Evolutionary conservation across 2,797 vertebrate genomes (phyloP).

Genomic region (Borostomias antarcticus): DNA sequence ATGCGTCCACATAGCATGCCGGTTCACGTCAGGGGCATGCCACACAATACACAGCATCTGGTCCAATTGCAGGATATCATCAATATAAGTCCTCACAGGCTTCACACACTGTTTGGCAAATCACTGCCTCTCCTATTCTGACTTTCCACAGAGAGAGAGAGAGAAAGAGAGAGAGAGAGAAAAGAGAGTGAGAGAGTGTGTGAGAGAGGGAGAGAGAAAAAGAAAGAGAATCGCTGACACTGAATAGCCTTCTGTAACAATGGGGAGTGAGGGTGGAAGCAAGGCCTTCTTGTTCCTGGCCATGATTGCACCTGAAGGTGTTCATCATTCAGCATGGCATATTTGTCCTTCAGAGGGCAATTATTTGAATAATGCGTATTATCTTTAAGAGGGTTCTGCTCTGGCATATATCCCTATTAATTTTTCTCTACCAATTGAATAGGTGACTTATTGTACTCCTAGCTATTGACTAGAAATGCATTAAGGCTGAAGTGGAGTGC

Average conservation of each 20-base stretch:
- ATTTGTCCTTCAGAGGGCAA: constrained; percentile 76
- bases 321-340: constrained; percentile 62
- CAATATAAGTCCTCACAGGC: constrained; percentile 22
- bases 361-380: constrained; percentile 72
- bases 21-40: constrained; percentile 43
- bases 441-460: constrained; percentile 56
- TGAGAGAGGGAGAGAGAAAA: background rate
- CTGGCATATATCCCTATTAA: constrained; percentile 31
- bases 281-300: constrained; percentile 29
- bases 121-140: constrained; percentile 38
- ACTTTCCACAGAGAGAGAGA: constrained; percentile 35
- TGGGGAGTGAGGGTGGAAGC: constrained; percentile 33
- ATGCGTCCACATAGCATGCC: constrained; percentile 14
- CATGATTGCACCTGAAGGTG: constrained; percentile 64
- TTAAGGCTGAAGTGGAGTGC: constrained; percentile 65
- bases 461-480: constrained; percentile 71
- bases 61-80: constrained; percentile 34
- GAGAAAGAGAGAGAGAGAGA: background rate
- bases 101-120: constrained; percentile 42
- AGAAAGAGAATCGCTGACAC: constrained; percentile 37
- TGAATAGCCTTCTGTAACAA: constrained; percentile 66
- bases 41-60: constrained; percentile 38
- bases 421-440: constrained; percentile 22
- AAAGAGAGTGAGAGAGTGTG: no score
- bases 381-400: constrained; percentile 62